Conservation (phyloP, 2,113 vertebrate genomes). For the Leptobrachium ailaonicum region DNA sequence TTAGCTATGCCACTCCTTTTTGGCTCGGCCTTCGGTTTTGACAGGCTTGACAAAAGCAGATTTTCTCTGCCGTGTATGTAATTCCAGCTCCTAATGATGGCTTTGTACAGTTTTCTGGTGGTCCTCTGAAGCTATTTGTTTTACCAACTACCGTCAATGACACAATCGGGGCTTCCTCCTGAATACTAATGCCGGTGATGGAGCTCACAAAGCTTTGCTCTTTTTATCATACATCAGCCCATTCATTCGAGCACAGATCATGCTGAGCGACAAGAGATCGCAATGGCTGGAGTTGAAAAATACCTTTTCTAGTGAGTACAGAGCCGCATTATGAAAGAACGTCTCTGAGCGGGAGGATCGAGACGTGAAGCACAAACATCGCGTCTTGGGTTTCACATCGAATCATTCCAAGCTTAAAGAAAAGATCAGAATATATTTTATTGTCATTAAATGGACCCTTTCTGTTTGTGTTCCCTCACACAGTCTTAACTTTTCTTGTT, state of each 20-base stretch:
- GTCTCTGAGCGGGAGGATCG: conserved; percentile 24
- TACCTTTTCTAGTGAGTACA: conserved; percentile 23
- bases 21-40: conserved; percentile 34
- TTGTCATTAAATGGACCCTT: neutral
- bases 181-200: conserved; percentile 50
- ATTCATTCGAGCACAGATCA: conserved; percentile 26
- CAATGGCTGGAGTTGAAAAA: neutral
- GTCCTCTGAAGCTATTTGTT: conserved; percentile 49
- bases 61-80: conserved; percentile 40
- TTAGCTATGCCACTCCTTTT: conserved; percentile 47
- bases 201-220: conserved; percentile 41
- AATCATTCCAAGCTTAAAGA: neutral
- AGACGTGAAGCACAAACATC: too few relatives aligned
- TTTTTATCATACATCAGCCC: conserved; percentile 38
- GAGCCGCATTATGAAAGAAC: neutral
- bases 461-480: neutral
- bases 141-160: conserved; percentile 23
- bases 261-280: conserved; percentile 31
- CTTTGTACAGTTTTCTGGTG: conserved; percentile 49
- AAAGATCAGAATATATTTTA: neutral
- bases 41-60: conserved; percentile 16
- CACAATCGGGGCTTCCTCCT: conserved; percentile 19
- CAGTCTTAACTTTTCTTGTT: neutral
- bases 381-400: neutral
- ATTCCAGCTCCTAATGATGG: conserved; percentile 36